Evolutionary conservation across 2,888 invertebrate species (phyloP).

Genomic region (Nomada lathburiana): DNA sequence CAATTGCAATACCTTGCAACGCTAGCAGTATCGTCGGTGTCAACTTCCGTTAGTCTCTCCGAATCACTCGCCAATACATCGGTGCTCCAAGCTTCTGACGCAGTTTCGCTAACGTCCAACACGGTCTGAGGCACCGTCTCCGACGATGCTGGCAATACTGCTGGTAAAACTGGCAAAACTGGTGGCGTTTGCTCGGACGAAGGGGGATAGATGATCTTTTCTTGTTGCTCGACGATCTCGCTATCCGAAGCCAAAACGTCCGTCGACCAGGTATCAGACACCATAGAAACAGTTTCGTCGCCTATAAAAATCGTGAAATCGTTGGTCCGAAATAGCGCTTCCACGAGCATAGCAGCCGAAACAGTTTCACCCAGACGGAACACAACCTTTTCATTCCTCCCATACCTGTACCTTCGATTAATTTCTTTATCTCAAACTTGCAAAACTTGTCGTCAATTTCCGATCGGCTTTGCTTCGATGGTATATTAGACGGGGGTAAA

Average conservation of each 20-base stretch:
- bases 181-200: constrained; percentile 66
- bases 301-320: constrained; percentile 83
- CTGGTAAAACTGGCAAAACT: constrained; percentile 57
- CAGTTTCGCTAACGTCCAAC: constrained; percentile 94
- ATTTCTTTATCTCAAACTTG: constrained; percentile 96
- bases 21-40: constrained; percentile 89
- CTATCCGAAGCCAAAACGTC: constrained; percentile 99
- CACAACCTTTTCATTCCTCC: neutral
- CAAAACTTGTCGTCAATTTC: constrained; percentile 99
- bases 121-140: constrained; percentile 83
- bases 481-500: constrained; percentile 83
- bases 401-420: constrained; percentile 85
- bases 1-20: constrained; percentile 85
- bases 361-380: neutral
- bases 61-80: constrained; percentile 98
- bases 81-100: constrained; percentile 99
- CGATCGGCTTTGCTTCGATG: constrained; percentile 92
- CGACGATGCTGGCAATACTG: constrained; percentile 77
- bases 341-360: too few relatives aligned
- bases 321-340: too few relatives aligned
- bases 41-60: constrained; percentile 94
- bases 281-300: constrained; percentile 98
- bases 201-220: constrained; percentile 84
- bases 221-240: constrained; percentile 94
- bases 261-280: constrained; percentile 99